Evolutionary conservation across 2,888 invertebrate species (phyloP), one percentile per base, ranked within the genome.

Genomic region (Nomada ferruginata): DNA sequence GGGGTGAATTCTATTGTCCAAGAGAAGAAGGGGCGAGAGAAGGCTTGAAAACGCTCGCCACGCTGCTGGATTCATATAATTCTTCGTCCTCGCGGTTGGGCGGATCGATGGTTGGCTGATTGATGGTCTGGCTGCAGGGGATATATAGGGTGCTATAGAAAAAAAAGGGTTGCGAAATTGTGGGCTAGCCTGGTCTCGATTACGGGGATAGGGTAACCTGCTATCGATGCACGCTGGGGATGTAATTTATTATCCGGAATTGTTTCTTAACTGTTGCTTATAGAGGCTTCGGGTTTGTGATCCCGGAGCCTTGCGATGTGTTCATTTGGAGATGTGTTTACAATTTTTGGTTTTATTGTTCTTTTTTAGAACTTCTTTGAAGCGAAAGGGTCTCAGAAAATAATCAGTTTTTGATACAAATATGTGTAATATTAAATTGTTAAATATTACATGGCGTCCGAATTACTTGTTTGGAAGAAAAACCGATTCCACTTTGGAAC

Each of bases 31-130:
- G 4, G 11, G 4, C 15, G 15, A 13, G 20, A 13, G 18, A 52
- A 57, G 36, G 60, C 65, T 42, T 53, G 13, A 15, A 26, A 71
- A 77, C 78, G 50, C 68, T 47, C 29, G 9, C 36, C 69, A 15
- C 53, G 36, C 42, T 59, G 50, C 65, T 26, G 57, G 53, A 64
- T 77, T 53, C 70, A 70, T 53, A 65, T 78, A 70, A 71, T 71
- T 77, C 64, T 65, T 70, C 69, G 63, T 66, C 65, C 60, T 26
- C n/a, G 20, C n/a, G 36, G 42, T 18, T 20, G 50, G 20, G 44
- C 63, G 42, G 77, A 79, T 79, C 79, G 69, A 69, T 79, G 53
- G 29, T 20, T 3, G 10, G 18, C 52, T 59, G 79, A 79, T 59
- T 57, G 69, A 79, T 79, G 63, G 79, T 47, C 57, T 44, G 7